phyloP scores from a whole-genome alignment of 2,888 invertebrate genomes.

The Cyclophora albipunctata region DNA sequence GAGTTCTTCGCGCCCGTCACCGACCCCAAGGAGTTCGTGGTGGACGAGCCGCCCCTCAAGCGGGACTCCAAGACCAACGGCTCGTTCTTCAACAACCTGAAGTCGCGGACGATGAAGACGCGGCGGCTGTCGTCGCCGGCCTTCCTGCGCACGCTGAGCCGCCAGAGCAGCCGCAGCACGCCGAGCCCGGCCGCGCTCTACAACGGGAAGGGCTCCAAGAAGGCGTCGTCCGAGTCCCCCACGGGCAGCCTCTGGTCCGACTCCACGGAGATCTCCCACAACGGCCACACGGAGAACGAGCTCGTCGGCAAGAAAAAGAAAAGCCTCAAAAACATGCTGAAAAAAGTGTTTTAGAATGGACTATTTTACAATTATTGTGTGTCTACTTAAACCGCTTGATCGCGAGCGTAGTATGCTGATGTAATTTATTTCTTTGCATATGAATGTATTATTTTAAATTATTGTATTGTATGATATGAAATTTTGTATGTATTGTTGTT shows the following conservation, averaged over 20 bases:
- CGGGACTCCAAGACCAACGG: slow-evolving; percentile 63
- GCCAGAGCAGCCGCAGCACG: slow-evolving; percentile 62
- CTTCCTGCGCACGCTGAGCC: slow-evolving; percentile 73
- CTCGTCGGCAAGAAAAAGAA: slow-evolving; percentile 75
- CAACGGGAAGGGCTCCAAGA: slow-evolving; percentile 51
- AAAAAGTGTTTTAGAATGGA: slow-evolving; percentile 82
- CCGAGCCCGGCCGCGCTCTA: slow-evolving; percentile 59
- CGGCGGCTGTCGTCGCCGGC: slow-evolving; percentile 76
- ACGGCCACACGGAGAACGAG: slow-evolving; percentile 46
- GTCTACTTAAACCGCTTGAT: slow-evolving; percentile 12
- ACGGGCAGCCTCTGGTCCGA: slow-evolving; percentile 68
- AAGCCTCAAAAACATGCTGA: slow-evolving; percentile 84
- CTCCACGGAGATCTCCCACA: slow-evolving; percentile 62
- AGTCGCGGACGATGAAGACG: slow-evolving; percentile 65
- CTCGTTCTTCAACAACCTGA: slow-evolving; percentile 63
- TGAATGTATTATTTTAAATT: slow-evolving; percentile 43
- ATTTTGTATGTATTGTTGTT: slow-evolving; percentile 31
- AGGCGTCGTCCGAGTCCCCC: slow-evolving; percentile 60
- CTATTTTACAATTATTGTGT: slow-evolving; percentile 18
- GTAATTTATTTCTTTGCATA: slow-evolving; percentile 63
- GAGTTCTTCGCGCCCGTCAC: slow-evolving; percentile 69
- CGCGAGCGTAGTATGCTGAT: slow-evolving; percentile 37
- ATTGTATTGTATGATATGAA: slow-evolving; percentile 35
- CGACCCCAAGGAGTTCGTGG: slow-evolving; percentile 59
- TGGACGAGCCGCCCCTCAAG: slow-evolving; percentile 32